Percentiles rank a stretch among this genome's conserved stretches.
Conservation (phyloP, 2,888 invertebrate species). For the Agrotis ipsilon region DNA sequence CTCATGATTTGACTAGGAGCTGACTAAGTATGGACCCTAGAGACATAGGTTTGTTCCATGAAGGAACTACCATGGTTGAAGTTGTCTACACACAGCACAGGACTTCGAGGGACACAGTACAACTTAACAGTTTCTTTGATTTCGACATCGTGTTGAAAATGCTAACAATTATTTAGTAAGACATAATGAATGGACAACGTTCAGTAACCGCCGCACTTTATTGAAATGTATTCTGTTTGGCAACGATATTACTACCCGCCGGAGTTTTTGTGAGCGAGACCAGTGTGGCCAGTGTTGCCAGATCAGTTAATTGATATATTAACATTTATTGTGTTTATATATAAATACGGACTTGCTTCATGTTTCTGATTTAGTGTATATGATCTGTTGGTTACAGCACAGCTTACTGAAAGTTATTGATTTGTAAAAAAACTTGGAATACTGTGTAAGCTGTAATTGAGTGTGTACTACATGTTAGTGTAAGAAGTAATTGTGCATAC, state of each 20-base stretch:
- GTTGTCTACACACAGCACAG: not conserved
- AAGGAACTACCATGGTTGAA: not conserved
- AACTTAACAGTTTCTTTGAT: not conserved
- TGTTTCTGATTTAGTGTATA: slow-evolving; percentile 20
- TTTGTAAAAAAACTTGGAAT: too few species aligned
- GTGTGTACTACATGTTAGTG: too few species aligned
- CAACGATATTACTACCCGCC: slow-evolving; percentile 13
- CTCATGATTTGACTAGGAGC: not conserved
- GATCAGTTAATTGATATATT: slow-evolving; percentile 38
- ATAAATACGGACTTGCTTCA: slow-evolving; percentile 20
- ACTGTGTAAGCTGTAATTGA: too few species aligned
- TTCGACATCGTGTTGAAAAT: slow-evolving; percentile 21
- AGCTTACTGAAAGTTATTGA: too few species aligned
- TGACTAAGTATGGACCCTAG: not conserved
- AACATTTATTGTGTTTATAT: slow-evolving; percentile 27
- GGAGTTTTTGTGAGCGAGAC: slow-evolving; percentile 34
- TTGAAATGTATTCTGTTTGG: slow-evolving; percentile 45
- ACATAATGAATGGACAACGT: slow-evolving; percentile 20
- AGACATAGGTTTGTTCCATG: not conserved
- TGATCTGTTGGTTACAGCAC: not conserved
- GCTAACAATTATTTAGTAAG: slow-evolving; percentile 25
- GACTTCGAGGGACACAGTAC: not conserved
- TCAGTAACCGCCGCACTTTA: slow-evolving; percentile 16
- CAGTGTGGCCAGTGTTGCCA: slow-evolving; percentile 5
- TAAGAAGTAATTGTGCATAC: too few species aligned